phyloP scores from a whole-genome alignment of 2,888 invertebrate species.

The Chrysomela aeneicollis region DNA sequence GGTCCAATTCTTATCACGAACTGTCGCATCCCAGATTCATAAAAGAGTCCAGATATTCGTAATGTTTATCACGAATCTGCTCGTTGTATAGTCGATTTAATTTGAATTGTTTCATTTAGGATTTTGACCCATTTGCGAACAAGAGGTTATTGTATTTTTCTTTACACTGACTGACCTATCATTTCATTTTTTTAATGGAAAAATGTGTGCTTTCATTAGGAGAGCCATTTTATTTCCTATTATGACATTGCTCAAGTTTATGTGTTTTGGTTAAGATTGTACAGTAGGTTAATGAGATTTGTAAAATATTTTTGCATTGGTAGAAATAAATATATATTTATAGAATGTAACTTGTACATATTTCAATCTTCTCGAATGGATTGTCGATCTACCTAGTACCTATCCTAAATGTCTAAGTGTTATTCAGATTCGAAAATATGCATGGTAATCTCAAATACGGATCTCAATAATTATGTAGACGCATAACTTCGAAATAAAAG shows the following conservation, averaged over 20 bases:
- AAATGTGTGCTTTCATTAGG: not conserved
- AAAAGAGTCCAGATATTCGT: slow-evolving; percentile 71
- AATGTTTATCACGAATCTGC: slow-evolving; percentile 8
- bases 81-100: too few relatives aligned
- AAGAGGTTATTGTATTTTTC: too few relatives aligned
- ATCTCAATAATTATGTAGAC: too few relatives aligned
- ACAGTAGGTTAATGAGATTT: slow-evolving; percentile 43
- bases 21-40: slow-evolving; percentile 71
- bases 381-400: too few relatives aligned
- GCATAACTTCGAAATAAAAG: too few relatives aligned
- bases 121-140: too few relatives aligned
- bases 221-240: not conserved
- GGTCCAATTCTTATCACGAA: slow-evolving; percentile 71
- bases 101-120: not conserved
- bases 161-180: not conserved
- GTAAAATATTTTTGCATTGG: slow-evolving; percentile 44
- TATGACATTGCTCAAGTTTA: slow-evolving; percentile 30
- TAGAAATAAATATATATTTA: slow-evolving; percentile 33
- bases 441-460: too few relatives aligned
- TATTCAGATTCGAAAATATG: too few relatives aligned
- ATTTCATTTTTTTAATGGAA: not conserved
- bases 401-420: too few relatives aligned
- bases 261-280: slow-evolving; percentile 37
- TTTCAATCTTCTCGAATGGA: not conserved
- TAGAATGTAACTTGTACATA: not conserved